These are phyloP conservation scores for Myathropa florea DNA, from an alignment of 2,888 invertebrate species.

Conservation along the genomic window DNA sequence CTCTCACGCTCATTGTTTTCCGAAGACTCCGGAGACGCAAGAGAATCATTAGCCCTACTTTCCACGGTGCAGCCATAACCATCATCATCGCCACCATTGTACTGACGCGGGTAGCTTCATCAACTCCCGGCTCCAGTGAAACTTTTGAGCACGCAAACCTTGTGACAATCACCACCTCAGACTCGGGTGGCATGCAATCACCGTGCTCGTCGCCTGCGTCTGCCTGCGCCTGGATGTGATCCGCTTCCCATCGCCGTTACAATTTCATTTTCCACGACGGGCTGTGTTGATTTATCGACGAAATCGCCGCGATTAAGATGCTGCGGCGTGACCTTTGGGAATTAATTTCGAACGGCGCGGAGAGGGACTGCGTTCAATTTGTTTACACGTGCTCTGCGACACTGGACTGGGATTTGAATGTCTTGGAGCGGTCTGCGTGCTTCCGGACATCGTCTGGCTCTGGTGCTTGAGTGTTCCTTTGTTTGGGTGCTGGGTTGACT, in stretches of 20 bases:
- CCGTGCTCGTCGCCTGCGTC: not conserved
- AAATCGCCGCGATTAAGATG: not conserved
- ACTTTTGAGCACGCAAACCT: constrained; percentile 48
- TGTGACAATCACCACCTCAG: constrained; percentile 11
- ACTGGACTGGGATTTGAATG: constrained; percentile 17
- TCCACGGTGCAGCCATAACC: constrained; percentile 52
- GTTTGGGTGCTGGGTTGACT: not conserved
- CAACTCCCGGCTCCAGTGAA: constrained; percentile 37
- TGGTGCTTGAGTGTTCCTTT: constrained; percentile 4
- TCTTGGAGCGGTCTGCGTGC: not conserved
- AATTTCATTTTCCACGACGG: not conserved
- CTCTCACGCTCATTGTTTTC: constrained; percentile 60
- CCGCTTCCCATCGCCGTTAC: constrained; percentile 8
- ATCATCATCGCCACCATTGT: constrained; percentile 5
- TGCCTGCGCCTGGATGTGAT: no score
- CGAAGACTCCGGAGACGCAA: constrained; percentile 9
- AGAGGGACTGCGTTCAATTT: constrained; percentile 6
- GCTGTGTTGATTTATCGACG: not conserved
- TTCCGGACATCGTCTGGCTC: constrained; percentile 1
- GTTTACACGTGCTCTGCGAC: constrained; percentile 49
- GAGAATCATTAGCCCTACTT: constrained; percentile 61
- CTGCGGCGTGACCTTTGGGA: constrained; percentile 37
- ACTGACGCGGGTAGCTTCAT: not conserved
- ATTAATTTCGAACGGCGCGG: constrained; percentile 17
- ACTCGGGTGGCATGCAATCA: no score